A percentile compares a stretch with the other conserved stretches of the same genome.
phyloP scores from a whole-genome alignment of 2,113 vertebrate genomes.

The Microtus richardsoni region DNA sequence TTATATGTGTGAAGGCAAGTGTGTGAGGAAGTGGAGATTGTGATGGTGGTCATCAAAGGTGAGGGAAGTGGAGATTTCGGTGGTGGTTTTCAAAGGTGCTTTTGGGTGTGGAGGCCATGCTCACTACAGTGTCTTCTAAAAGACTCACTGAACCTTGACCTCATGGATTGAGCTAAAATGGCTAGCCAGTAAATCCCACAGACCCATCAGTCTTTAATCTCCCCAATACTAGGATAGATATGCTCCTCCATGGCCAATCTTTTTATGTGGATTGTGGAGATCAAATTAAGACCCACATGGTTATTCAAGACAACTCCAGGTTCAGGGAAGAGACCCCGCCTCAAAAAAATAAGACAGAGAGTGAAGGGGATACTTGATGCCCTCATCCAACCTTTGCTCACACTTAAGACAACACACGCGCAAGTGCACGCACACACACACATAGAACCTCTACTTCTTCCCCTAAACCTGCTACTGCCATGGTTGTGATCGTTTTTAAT shows the following conservation, averaged over 20 bases:
- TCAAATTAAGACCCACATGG: conserved; percentile 24
- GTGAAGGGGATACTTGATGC: neutral
- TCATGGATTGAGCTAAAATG: neutral
- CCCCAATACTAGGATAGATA: too few species aligned
- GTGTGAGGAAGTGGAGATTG: too few species aligned
- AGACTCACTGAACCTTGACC: neutral
- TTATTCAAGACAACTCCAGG: neutral
- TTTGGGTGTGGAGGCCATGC: neutral
- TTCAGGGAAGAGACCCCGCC: neutral
- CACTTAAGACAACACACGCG: neutral
- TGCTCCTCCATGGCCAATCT: neutral
- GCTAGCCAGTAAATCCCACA: neutral
- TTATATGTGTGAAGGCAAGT: too few species aligned
- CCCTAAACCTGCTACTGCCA: neutral
- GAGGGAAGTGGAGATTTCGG: neutral
- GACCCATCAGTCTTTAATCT: neutral
- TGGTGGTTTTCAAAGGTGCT: too few species aligned
- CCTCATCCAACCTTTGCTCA: neutral
- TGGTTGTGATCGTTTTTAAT: neutral
- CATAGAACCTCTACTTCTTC: neutral
- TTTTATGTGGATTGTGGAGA: neutral
- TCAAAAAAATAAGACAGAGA: neutral
- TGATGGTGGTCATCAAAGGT: too few species aligned
- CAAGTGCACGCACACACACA: neutral
- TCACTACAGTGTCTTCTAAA: neutral